phyloP scores from a whole-genome alignment of 2,888 invertebrate species.

The Phaedon cochleariae region DNA sequence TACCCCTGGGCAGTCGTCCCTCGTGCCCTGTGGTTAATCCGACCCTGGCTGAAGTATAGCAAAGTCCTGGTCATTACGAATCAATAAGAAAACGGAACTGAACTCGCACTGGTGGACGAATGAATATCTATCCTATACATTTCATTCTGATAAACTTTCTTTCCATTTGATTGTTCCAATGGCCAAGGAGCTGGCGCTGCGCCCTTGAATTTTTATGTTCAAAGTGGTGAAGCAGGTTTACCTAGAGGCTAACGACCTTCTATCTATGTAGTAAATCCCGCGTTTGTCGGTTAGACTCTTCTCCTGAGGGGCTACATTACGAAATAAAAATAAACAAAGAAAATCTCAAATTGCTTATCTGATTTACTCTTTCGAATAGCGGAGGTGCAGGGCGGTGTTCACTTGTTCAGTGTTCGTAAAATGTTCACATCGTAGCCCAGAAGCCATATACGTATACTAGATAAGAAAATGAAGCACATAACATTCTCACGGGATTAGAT shows the following conservation, averaged over 20 bases:
- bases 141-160: neutral
- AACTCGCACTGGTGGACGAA: no score
- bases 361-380: constrained; percentile 3
- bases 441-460: neutral
- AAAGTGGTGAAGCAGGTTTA: constrained; percentile 56
- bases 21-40: no score
- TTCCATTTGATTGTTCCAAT: constrained; percentile 7
- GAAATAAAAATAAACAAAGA: constrained; percentile 27
- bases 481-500: no score
- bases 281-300: constrained; percentile 55
- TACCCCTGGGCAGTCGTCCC: no score
- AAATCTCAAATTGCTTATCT: constrained; percentile 23
- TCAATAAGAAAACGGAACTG: no score
- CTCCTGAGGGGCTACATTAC: constrained; percentile 38
- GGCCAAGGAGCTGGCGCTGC: constrained; percentile 26
- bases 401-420: neutral
- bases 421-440: neutral
- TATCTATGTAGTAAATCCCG: constrained; percentile 51
- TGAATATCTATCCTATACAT: neutral
- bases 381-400: neutral
- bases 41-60: no score
- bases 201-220: constrained; percentile 51
- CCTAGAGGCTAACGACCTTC: constrained; percentile 55
- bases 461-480: neutral
- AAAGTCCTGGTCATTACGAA: no score